phyloP scores from a whole-genome alignment of 2,113 vertebrate genomes.

The Platichthys flesus region DNA sequence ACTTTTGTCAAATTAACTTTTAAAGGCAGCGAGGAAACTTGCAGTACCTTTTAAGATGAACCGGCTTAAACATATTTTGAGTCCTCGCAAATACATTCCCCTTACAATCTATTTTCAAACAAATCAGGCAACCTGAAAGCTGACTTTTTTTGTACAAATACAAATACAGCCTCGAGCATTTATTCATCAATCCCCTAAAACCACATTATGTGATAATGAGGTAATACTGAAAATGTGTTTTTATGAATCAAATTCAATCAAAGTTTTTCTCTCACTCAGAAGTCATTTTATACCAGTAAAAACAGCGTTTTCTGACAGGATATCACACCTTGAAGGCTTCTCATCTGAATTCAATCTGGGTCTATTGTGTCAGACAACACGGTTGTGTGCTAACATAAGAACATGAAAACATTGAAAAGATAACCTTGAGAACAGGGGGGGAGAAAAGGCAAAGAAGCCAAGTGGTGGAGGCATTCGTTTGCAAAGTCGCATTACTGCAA shows the following conservation, averaged over 20 bases:
- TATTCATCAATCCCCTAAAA: neutral
- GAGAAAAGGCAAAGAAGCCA: neutral
- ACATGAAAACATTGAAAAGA: neutral
- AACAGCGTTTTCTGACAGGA: neutral
- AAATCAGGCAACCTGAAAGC: neutral
- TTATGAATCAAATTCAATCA: neutral
- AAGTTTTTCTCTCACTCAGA: neutral
- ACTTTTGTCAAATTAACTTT: neutral
- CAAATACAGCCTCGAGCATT: neutral
- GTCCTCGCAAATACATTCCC: too few species aligned
- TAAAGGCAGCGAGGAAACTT: neutral
- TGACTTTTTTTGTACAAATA: neutral
- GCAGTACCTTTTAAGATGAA: neutral
- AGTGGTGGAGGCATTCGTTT: neutral
- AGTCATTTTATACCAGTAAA: neutral
- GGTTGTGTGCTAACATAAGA: too few species aligned
- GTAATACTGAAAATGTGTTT: neutral
- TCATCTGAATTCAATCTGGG: too few species aligned
- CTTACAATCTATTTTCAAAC: too few species aligned
- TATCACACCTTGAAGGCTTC: too few species aligned
- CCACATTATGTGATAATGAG: neutral
- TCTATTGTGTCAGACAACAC: too few species aligned
- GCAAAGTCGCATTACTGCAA: neutral
- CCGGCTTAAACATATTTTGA: neutral
- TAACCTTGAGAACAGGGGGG: conserved; percentile 36